Conservation (phyloP, 2,113 vertebrate species). For the Gulo gulo region DNA sequence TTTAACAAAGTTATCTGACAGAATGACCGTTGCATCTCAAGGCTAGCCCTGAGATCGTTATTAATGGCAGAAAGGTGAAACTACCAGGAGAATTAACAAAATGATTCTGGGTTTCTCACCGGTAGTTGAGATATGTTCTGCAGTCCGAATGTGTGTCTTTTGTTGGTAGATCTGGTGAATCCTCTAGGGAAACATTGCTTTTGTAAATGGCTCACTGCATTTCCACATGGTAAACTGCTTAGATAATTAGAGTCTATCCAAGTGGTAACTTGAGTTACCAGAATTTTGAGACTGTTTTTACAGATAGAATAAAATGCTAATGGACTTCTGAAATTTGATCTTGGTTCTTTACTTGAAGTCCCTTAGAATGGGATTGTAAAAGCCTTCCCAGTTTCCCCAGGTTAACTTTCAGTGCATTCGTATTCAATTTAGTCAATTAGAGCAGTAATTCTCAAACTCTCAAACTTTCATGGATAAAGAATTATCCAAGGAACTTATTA, state of each 20-base stretch:
- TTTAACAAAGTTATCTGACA: constrained; percentile 5
- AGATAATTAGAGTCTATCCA: not conserved
- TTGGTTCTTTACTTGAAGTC: not conserved
- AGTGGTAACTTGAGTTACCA: not conserved
- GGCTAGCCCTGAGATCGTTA: not conserved
- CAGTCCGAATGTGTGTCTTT: not conserved
- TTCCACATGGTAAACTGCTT: not conserved
- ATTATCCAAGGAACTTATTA: constrained; percentile 7
- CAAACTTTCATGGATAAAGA: not conserved
- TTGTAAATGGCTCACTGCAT: not conserved
- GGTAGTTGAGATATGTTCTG: not conserved
- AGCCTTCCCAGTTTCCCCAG: not conserved
- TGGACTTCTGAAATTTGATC: not conserved
- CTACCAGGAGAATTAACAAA: not conserved
- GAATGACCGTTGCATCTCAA: not conserved
- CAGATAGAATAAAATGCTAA: constrained; percentile 12
- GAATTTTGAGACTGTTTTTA: not conserved
- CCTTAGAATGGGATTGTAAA: not conserved
- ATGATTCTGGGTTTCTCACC: not conserved
- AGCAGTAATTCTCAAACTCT: not conserved
- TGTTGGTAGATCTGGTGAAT: not conserved
- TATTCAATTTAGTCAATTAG: not conserved
- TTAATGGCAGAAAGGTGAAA: not conserved
- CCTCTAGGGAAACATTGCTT: not conserved
- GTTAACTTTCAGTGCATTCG: not conserved